Evolutionary conservation across 2,797 vertebrate species (phyloP), one percentile per base, ranked within the genome.

Genomic region (Phrynocephalus guinanensis): DNA sequence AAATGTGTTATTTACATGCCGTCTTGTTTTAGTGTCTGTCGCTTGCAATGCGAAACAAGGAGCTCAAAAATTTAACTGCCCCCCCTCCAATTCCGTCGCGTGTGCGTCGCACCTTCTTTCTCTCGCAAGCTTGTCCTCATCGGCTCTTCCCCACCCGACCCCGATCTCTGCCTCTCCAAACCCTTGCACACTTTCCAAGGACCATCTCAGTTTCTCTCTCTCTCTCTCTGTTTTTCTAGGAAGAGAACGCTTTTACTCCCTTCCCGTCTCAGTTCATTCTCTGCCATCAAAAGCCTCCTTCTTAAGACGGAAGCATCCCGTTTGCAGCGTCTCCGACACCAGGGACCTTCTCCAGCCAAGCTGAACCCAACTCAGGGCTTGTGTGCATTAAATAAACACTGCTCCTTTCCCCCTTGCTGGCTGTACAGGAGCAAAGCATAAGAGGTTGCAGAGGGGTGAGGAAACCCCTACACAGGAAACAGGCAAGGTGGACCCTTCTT

Each of bases 1-100:
- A n/a, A 76, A 81, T 56, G 22, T 88, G 90, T 93, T 93, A 94
- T 95, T 91, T 95, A 95, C 95, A 95, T 86, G 84, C 91, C 67
- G 1, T 79, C 95, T 86, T 85, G 78, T 88, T 86, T 95, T 96
- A 96, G 95, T 95, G 95, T 95, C 90, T 95, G 95, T 95, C 90
- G 68, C 82, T 92, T 2, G 87, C 92, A 88, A 91, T 88, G 76
- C 0, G 48, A 85, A 91, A 94, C 80, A 81, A 91, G 88, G 93
- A 94, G 91, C 93, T 86, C 86, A 7, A 66, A 44, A 6, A 7
- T 8, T 18, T 28, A 5, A 18, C 13, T 1, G 38, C 30, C 71
- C 16, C 26, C 50, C 68, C n/a, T 71, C n/a, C 70, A 28, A 28
- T 1, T 44, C 38, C 38, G 38, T 44, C 28, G 22, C 8, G 5